Evolutionary conservation across 1,140 invertebrate genomes (phyloP).

Genomic region (Cotesia glomerata): DNA sequence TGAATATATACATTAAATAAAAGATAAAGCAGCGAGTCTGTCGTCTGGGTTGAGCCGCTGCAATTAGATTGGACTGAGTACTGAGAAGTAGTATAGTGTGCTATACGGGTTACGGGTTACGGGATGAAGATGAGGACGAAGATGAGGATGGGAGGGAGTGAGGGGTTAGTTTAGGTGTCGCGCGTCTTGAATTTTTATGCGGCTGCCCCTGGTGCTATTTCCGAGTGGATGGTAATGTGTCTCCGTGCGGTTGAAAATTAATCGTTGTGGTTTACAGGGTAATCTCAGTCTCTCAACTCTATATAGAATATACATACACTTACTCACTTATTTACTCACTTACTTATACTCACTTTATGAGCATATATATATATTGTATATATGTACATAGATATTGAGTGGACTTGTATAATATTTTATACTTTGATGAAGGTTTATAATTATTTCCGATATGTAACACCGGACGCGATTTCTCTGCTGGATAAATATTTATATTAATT

Average conservation of each 20-base stretch:
- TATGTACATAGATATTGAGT: too few species aligned
- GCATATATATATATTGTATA: too few species aligned
- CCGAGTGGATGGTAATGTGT: conserved; percentile 11
- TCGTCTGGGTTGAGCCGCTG: not conserved
- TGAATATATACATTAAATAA: too few species aligned
- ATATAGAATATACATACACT: not conserved
- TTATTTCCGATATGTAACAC: conserved; percentile 5
- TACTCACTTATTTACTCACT: too few species aligned
- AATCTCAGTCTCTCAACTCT: conserved; percentile 7
- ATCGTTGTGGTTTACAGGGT: conserved; percentile 11
- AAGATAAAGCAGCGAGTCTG: too few species aligned
- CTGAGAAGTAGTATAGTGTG: not conserved
- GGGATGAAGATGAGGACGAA: not conserved
- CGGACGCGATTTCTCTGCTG: conserved; percentile 6
- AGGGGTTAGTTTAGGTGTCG: not conserved
- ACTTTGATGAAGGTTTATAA: too few species aligned
- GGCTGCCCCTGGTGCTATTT: conserved; percentile 10
- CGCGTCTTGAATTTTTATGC: conserved; percentile 16
- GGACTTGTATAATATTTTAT: too few species aligned
- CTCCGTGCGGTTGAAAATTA: conserved; percentile 11
- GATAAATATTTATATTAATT: not conserved
- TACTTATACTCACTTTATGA: too few species aligned
- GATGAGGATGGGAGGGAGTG: not conserved
- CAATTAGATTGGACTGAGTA: not conserved
- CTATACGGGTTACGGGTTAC: not conserved